Evolutionary conservation across 2,113 vertebrate genomes (phyloP), one percentile per base, ranked within the genome.

Genomic region (Zapus hudsonius): DNA sequence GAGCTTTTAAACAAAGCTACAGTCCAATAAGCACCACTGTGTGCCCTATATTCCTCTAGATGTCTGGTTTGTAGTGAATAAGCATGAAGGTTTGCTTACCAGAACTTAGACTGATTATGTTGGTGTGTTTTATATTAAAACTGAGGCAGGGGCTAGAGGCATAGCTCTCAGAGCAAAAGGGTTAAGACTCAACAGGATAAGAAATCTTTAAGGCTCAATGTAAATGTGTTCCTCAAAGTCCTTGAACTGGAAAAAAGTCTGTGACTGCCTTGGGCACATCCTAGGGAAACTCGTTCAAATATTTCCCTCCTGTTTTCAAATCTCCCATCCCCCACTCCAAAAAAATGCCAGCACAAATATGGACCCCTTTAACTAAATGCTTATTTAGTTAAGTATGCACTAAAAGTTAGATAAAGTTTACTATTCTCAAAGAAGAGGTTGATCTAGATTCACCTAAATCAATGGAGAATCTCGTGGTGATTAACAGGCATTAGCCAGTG

Each of bases 1-100:
- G 82, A 66, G 73, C 67, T 94, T 87, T 90, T 66, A 78, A 70
- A 91, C 20, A 93, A 27, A 95, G 87, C 40, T 84, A 40, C 75
- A 73, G 63, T 74, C 86, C 47, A 91, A 87, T 72, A 22, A 10
- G 94, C 74, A 90, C 44, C 76, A 80, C 3, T 74, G 29, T 81
- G 88, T 75, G 31, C 83, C 42, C 82, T 29, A 75, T n/a, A 69
- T 55, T 69, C 40, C 64, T 31, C 61, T 70, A 92, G 67, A 80
- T 29, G n/a, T 38, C 19, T 91, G 76, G 73, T 80, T 87, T 36
- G 33, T 4, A 69, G 66, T n/a, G 72, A 93, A 80, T 61, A 47
- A 84, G 38, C 36, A 76, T 63, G 94, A 93, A 42, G 33, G 15
- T 16, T 44, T 59, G 29, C 74, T 90, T 95, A 91, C 88, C 55